Percentiles rank a stretch among this genome's conserved stretches.
Evolutionary conservation across 2,888 invertebrate genomes (phyloP).

Genomic region (Aphodius granarius): DNA sequence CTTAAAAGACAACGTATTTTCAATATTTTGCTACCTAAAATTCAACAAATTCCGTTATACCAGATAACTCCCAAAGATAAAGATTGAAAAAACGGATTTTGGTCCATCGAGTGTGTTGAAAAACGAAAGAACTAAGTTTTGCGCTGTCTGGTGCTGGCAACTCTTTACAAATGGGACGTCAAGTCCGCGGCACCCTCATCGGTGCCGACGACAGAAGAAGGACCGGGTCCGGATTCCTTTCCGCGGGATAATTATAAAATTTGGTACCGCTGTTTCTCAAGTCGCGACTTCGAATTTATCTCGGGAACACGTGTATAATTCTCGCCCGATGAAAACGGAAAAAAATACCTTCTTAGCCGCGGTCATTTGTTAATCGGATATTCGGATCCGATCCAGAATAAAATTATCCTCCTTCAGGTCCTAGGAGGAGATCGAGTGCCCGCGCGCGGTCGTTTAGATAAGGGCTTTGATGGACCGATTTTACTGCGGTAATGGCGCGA

Average conservation of each 20-base stretch:
- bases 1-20: too few relatives aligned
- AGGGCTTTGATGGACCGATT: conserved; percentile 26
- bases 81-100: too few relatives aligned
- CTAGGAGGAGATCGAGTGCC: background rate
- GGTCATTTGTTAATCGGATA: background rate
- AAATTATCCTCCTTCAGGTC: background rate
- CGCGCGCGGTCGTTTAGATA: conserved; percentile 21
- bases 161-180: conserved; percentile 49
- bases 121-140: conserved; percentile 13
- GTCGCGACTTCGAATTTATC: conserved; percentile 44
- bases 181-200: conserved; percentile 44
- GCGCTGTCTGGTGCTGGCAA: conserved; percentile 38
- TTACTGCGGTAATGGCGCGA: conserved; percentile 27
- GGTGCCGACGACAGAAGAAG: conserved; percentile 36
- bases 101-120: conserved; percentile 3
- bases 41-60: too few relatives aligned
- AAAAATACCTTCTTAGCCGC: background rate
- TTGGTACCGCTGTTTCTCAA: conserved; percentile 48
- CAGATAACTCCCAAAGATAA: too few relatives aligned
- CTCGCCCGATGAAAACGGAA: conserved; percentile 34
- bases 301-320: conserved; percentile 41
- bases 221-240: conserved; percentile 52
- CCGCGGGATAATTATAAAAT: conserved; percentile 52
- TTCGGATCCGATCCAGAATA: background rate
- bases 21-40: too few relatives aligned